These are phyloP conservation scores for Aurelia coerulea DNA, from an alignment of 30 jellyfish, hydroid and myxozoan species.

Conservation along the genomic window DNA sequence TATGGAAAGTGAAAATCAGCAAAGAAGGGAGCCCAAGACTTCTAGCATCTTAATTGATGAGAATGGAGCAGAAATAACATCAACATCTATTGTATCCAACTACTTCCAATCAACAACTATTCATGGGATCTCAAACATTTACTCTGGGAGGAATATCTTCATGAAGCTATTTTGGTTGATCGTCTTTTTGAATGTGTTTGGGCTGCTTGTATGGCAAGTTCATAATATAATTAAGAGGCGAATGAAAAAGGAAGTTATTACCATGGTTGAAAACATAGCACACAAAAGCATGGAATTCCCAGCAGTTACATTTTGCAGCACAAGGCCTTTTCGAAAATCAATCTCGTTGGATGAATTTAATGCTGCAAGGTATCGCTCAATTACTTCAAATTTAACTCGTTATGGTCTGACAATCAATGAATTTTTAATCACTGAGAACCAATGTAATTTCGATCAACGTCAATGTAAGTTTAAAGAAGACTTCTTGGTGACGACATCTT, in stretches of 20 bases:
- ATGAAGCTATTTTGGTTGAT: neutral
- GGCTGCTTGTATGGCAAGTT: neutral
- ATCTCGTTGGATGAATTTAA: no score
- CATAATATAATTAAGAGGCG: neutral
- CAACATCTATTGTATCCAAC: neutral
- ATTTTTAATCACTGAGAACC: neutral
- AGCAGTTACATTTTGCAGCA: neutral
- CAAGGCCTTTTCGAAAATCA: neutral
- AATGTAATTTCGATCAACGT: neutral
- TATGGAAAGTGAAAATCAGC: no score
- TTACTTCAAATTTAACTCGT: neutral
- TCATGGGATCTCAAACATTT: neutral
- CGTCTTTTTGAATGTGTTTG: neutral
- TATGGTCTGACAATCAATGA: neutral
- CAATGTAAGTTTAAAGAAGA: neutral
- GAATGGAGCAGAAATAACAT: no score
- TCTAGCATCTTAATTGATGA: no score
- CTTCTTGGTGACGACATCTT: neutral
- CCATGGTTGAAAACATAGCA: neutral
- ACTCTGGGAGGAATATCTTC: neutral
- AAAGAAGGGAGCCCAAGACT: no score
- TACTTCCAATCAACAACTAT: neutral
- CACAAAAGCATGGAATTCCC: neutral
- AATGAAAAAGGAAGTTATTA: neutral
- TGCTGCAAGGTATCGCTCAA: no score